A percentile compares a stretch with the other conserved stretches of the same genome.
Conservation (phyloP, 2,888 invertebrate genomes). For the Norana najaformis region DNA sequence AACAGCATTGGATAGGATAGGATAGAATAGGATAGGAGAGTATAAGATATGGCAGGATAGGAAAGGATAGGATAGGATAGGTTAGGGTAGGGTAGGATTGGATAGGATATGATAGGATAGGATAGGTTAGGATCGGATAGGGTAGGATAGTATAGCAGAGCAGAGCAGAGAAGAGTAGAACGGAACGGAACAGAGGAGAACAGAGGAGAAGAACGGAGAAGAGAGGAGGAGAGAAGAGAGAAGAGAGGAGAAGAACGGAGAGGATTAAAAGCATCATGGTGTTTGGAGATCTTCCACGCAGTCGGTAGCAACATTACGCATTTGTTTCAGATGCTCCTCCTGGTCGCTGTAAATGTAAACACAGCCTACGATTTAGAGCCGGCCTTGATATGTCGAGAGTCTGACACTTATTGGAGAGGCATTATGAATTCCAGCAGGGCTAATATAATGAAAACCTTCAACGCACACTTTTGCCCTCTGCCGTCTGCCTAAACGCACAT, state of each 20-base stretch:
- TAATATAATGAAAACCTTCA: neutral
- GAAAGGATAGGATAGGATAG: too few relatives aligned
- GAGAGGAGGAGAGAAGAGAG: too few relatives aligned
- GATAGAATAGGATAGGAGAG: too few relatives aligned
- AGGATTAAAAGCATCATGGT: neutral
- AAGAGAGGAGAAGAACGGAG: neutral
- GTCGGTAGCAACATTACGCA: neutral
- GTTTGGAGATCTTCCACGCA: neutral
- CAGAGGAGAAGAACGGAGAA: too few relatives aligned
- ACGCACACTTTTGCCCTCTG: neutral
- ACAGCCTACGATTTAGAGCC: neutral
- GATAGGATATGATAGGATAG: too few relatives aligned
- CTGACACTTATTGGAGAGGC: neutral
- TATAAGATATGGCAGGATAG: neutral
- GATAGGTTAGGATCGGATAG: too few relatives aligned
- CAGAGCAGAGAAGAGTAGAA: too few relatives aligned
- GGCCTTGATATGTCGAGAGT: neutral
- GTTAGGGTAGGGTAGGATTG: too few relatives aligned
- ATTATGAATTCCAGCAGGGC: slow-evolving; percentile 7
- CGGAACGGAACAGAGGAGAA: too few relatives aligned
- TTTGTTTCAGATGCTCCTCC: neutral
- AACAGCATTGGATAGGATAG: too few relatives aligned
- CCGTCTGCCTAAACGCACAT: neutral
- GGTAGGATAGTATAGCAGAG: too few relatives aligned
- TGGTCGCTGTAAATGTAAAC: neutral